A percentile compares a stretch with the other conserved stretches of the same genome.
phyloP scores from a whole-genome alignment of 2,113 vertebrate species.

The Podocnemis expansa region DNA sequence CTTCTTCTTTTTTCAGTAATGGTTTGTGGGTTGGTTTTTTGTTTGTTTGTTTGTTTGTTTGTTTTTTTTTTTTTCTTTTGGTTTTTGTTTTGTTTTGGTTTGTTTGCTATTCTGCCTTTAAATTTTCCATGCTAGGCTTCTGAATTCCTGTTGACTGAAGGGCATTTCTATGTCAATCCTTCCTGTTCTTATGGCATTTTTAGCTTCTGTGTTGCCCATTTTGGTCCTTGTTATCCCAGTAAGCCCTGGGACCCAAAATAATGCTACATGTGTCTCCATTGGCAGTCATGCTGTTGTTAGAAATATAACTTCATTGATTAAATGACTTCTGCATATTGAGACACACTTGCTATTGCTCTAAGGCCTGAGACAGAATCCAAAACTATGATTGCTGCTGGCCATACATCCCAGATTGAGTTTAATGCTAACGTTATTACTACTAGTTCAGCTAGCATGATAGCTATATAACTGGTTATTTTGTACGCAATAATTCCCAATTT shows the following conservation, averaged over 20 bases:
- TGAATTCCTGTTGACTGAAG: neutral
- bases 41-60: too few species aligned
- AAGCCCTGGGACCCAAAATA: neutral
- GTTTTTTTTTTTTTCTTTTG: too few species aligned
- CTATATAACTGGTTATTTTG: neutral
- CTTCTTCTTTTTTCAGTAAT: neutral
- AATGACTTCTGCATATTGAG: neutral
- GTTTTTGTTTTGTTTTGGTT: neutral
- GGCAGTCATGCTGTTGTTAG: neutral
- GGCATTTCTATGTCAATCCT: neutral
- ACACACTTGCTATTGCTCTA: neutral
- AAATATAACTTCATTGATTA: neutral
- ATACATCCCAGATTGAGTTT: neutral
- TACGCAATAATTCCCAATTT: neutral
- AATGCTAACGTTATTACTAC: neutral
- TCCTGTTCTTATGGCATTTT: neutral
- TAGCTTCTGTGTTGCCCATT: neutral
- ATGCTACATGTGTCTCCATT: neutral
- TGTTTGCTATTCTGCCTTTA: neutral
- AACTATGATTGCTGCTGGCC: neutral
- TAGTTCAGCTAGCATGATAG: neutral
- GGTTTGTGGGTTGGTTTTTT: too few species aligned
- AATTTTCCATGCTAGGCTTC: neutral
- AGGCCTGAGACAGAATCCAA: neutral
- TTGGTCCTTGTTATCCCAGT: neutral